These are phyloP conservation scores for Andrena bicolor DNA, from an alignment of 2,888 invertebrate species.

Conservation along the genomic window DNA sequence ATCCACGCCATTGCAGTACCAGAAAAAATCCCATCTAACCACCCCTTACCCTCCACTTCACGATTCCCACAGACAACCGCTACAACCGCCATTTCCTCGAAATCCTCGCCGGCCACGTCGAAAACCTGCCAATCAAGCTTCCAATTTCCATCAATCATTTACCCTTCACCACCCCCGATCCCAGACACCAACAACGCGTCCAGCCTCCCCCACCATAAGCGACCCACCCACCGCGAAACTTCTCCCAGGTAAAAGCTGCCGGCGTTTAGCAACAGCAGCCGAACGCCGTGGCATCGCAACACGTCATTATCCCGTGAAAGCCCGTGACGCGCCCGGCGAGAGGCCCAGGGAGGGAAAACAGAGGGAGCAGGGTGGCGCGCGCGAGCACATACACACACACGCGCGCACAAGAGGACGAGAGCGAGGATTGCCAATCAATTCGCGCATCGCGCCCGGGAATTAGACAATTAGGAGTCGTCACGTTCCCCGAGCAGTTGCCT, in stretches of 20 bases:
- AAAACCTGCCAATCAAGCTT: constrained; percentile 53
- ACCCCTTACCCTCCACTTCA: neutral
- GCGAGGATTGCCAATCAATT: constrained; percentile 81
- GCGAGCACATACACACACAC: constrained; percentile 9
- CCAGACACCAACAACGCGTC: neutral
- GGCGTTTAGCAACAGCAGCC: neutral
- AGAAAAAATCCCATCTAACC: neutral
- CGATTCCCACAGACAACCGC: neutral
- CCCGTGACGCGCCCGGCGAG: neutral
- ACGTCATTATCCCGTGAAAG: constrained; percentile 46
- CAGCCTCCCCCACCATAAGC: neutral
- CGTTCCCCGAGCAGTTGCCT: constrained; percentile 77
- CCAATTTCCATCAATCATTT: constrained; percentile 55
- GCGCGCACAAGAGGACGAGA: constrained; percentile 25
- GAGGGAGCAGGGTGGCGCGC: constrained; percentile 14
- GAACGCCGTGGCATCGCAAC: constrained; percentile 3
- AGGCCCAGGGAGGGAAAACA: constrained; percentile 2
- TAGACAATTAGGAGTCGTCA: constrained; percentile 85
- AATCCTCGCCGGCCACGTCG: constrained; percentile 36
- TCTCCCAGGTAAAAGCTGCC: neutral
- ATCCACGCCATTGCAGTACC: no score
- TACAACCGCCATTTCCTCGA: constrained; percentile 15
- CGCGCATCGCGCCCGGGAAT: constrained; percentile 83
- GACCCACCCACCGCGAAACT: neutral
- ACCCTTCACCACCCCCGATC: constrained; percentile 11